phyloP scores from a whole-genome alignment of 2,888 invertebrate genomes.

The Endomychus coccineus region DNA sequence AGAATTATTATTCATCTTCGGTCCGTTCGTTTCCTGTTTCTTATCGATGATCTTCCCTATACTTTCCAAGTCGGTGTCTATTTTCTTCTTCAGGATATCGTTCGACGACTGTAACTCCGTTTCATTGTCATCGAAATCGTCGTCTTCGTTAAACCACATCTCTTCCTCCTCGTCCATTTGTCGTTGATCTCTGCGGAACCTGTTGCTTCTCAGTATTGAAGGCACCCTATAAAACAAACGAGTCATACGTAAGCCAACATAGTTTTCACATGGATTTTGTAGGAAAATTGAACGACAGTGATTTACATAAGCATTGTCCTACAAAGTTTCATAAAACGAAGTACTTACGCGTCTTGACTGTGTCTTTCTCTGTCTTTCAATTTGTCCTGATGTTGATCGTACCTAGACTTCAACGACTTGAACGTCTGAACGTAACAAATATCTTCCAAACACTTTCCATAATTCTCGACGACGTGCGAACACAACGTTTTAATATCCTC shows the following conservation, averaged over 20 bases:
- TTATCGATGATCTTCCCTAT: conserved; percentile 45
- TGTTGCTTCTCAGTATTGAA: conserved; percentile 68
- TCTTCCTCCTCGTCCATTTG: conserved; percentile 96
- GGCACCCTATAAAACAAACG: conserved; percentile 52
- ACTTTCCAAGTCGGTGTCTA: conserved; percentile 54
- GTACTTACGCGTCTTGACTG: conserved; percentile 34
- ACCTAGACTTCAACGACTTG: conserved; percentile 80
- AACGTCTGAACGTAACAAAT: conserved; percentile 98
- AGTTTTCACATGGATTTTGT: too few relatives aligned
- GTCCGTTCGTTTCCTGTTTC: conserved; percentile 23
- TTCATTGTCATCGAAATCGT: conserved; percentile 80
- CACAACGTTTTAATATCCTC: conserved; percentile 87
- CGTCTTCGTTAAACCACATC: conserved; percentile 98
- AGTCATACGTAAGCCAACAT: neutral
- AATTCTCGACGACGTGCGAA: conserved; percentile 93
- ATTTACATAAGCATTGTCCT: too few relatives aligned
- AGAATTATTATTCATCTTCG: conserved; percentile 15
- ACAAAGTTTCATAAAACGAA: too few relatives aligned
- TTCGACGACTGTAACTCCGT: conserved; percentile 49
- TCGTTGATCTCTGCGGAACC: conserved; percentile 86
- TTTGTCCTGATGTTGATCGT: conserved; percentile 88
- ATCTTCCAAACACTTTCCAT: conserved; percentile 87
- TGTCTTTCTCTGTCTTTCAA: conserved; percentile 79
- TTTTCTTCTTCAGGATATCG: conserved; percentile 51
- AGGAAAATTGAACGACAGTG: too few relatives aligned